Evolutionary conservation across 1,140 invertebrate genomes (phyloP), one percentile per base, ranked within the genome.

Genomic region (Drosophila eugracilis): DNA sequence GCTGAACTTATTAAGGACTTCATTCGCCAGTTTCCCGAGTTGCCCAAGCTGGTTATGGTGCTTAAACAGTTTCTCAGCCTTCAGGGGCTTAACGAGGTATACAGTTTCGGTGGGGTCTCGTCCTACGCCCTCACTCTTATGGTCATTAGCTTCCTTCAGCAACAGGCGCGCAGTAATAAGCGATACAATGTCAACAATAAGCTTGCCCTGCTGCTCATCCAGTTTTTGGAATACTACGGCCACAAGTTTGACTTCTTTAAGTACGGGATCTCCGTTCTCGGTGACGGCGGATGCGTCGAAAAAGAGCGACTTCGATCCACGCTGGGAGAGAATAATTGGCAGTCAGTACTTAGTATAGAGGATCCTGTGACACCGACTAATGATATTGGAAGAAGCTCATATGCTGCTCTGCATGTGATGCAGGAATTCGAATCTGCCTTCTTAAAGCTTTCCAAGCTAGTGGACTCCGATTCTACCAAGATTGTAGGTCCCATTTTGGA

Each of bases 351-450:
- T 21, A 79, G 71, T 12, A 84, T 84, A 32, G 75, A 85, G 26
- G 80, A 85, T 45, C 80, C 80, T 0, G 78, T 84, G 10, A 85
- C 75, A 4, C 80, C 80, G 0, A 65, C 49, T 2, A 84, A 84
- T 19, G 80, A 84, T 21, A 85, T 84, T n/a, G 80, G 80, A 19
- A 65, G 80, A 14, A 79, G 80, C 41, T 84, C 80, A 1, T 84
- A 47, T 19, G 60, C 52, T 3, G 80, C 75, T 4, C 3, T 84
- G 21, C 28, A 73, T 28, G 80, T 79, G 0, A 85, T 85, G 24
- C 36, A 72, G 7, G 24, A 53, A 5, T 84, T 84, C 22, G 65
- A 85, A 22, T 42, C 41, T n/a, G 80, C 71, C 5, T 85, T 75
- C 5, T 9, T 63, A 0, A 85, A 84, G 30, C 52, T 84, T 0